These are phyloP conservation scores for Melanaphis sacchari DNA, from an alignment of 1,140 invertebrate species.

Conservation along the genomic window DNA sequence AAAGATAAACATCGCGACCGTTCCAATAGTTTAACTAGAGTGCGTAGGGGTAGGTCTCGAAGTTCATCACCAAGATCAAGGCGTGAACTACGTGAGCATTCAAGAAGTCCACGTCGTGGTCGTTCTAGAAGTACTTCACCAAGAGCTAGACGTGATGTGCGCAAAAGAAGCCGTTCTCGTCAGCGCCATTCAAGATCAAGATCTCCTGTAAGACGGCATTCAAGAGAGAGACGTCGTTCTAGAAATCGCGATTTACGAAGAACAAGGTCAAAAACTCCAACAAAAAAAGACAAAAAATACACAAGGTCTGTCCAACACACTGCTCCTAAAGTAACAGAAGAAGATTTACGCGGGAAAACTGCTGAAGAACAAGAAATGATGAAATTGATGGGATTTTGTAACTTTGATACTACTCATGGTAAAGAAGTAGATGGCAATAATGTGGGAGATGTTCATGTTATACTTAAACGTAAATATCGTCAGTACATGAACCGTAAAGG, in stretches of 20 bases:
- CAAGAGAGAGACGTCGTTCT: conserved; percentile 50
- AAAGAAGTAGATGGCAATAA: conserved; percentile 95
- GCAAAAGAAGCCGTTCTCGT: conserved; percentile 50
- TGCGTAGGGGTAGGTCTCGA: conserved; percentile 35
- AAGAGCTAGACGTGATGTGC: conserved; percentile 26
- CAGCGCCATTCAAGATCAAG: conserved; percentile 30
- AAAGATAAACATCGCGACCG: conserved; percentile 45
- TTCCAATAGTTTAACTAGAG: conserved; percentile 39
- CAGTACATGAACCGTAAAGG: conserved; percentile 99
- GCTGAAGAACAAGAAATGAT: conserved; percentile 96
- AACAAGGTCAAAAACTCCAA: conserved; percentile 58
- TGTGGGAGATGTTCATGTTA: conserved; percentile 90
- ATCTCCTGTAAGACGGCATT: conserved; percentile 49
- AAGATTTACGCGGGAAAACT: conserved; percentile 80
- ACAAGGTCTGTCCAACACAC: conserved; percentile 1
- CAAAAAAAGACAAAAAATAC: conserved; percentile 53
- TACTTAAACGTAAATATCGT: conserved; percentile 94
- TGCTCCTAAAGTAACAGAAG: conserved; percentile 61
- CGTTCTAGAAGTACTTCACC: conserved; percentile 49
- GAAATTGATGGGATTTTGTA: conserved; percentile 95
- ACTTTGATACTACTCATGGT: conserved; percentile 93
- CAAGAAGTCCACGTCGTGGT: conserved; percentile 43
- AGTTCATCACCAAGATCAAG: conserved; percentile 39
- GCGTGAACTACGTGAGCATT: conserved; percentile 24
- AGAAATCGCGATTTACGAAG: conserved; percentile 58